Evolutionary conservation across 2,888 invertebrate species (phyloP).

Genomic region (Thumatha senex): DNA sequence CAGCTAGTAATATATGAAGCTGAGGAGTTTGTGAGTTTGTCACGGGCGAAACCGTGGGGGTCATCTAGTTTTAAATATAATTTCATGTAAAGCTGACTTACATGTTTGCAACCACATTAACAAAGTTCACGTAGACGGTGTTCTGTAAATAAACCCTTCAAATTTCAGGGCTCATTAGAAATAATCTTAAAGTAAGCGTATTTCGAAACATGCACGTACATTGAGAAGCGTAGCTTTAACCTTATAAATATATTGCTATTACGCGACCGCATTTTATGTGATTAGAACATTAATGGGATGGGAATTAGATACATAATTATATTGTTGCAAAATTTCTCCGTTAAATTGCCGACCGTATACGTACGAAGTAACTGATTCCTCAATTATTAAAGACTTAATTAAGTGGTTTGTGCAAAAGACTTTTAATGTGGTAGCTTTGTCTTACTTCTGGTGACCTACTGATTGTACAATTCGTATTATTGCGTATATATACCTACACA

Average conservation of each 20-base stretch:
- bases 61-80: no score
- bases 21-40: no score
- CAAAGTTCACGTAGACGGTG: background rate
- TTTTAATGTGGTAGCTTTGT: slow-evolving; percentile 46
- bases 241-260: background rate
- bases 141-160: background rate
- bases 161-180: background rate
- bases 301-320: slow-evolving; percentile 17
- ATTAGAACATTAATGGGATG: slow-evolving; percentile 34
- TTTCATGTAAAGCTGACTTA: no score
- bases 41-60: no score
- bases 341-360: slow-evolving; percentile 36
- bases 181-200: background rate
- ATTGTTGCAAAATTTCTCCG: slow-evolving; percentile 41
- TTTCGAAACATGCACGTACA: background rate
- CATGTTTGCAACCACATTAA: background rate
- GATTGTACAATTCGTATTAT: no score
- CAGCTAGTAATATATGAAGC: no score
- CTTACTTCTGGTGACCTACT: slow-evolving; percentile 12
- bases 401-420: slow-evolving; percentile 36
- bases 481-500: no score
- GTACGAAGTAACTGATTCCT: slow-evolving; percentile 43
- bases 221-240: background rate
- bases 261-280: slow-evolving; percentile 15
- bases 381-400: slow-evolving; percentile 58